Conservation (phyloP, 2,797 vertebrate genomes). For the Etheostoma nigrum region DNA sequence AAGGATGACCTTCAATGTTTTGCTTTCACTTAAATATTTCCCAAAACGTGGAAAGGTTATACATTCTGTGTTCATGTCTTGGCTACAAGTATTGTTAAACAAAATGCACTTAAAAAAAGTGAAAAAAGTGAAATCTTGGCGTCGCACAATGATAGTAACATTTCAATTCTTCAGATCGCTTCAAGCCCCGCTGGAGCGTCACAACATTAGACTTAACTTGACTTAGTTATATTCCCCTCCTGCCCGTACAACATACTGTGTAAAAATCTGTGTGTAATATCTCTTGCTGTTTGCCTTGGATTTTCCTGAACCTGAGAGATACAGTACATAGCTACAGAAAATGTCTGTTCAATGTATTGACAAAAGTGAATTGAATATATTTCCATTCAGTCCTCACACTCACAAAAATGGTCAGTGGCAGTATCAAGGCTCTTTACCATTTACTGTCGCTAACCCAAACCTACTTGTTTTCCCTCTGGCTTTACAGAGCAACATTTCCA, state of each 20-base stretch:
- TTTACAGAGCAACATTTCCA: conserved; percentile 10
- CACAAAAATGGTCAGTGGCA: conserved; percentile 22
- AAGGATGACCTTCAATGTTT: conserved; percentile 1
- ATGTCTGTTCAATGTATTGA: neutral
- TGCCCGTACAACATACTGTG: neutral
- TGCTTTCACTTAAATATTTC: neutral
- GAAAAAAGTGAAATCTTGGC: no score
- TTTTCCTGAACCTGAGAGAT: neutral
- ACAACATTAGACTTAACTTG: neutral
- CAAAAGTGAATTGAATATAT: conserved; percentile 32
- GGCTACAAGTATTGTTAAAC: neutral
- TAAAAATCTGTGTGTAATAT: neutral
- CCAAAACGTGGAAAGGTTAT: neutral
- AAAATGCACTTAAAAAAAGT: no score
- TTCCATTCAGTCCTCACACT: conserved; percentile 29
- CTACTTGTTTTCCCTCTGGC: conserved; percentile 5
- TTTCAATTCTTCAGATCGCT: no score
- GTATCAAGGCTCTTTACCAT: conserved; percentile 33
- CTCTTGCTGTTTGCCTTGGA: neutral
- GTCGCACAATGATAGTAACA: no score
- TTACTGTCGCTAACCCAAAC: neutral
- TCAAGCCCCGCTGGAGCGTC: no score
- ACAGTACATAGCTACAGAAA: conserved; percentile 1
- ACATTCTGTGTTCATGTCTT: neutral
- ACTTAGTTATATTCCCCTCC: neutral